Conservation (phyloP, 2,888 invertebrate genomes). For the Mantis religiosa region DNA sequence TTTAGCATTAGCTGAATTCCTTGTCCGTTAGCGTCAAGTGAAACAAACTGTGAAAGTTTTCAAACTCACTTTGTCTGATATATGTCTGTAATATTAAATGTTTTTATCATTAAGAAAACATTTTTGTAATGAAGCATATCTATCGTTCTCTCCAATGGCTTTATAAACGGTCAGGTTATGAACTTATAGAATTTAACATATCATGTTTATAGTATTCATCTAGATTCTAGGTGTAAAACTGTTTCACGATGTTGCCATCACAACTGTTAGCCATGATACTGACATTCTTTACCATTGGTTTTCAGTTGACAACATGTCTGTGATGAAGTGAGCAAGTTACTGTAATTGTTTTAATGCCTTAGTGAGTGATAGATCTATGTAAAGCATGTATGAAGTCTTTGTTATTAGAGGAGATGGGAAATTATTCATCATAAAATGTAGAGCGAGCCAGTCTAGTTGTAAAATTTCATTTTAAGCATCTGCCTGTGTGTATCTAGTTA, state of each 20-base stretch:
- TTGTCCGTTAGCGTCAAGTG: background rate
- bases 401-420: background rate
- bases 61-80: background rate
- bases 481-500: too few species aligned
- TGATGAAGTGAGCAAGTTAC: background rate
- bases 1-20: background rate
- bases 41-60: background rate
- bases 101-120: background rate
- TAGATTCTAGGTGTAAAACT: background rate
- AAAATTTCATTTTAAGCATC: too few species aligned
- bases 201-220: background rate
- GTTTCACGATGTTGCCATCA: background rate
- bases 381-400: background rate
- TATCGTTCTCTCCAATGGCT: background rate
- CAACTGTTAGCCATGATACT: background rate
- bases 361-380: background rate
- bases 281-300: background rate
- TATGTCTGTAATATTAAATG: background rate
- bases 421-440: background rate
- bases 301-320: background rate
- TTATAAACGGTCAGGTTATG: background rate
- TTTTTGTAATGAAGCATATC: background rate
- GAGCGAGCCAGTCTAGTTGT: too few species aligned
- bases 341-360: background rate
- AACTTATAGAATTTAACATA: background rate